Conservation (phyloP, 30 jellyfish, hydroid and myxozoan genomes). For the Pseudorhiza aurosa region DNA sequence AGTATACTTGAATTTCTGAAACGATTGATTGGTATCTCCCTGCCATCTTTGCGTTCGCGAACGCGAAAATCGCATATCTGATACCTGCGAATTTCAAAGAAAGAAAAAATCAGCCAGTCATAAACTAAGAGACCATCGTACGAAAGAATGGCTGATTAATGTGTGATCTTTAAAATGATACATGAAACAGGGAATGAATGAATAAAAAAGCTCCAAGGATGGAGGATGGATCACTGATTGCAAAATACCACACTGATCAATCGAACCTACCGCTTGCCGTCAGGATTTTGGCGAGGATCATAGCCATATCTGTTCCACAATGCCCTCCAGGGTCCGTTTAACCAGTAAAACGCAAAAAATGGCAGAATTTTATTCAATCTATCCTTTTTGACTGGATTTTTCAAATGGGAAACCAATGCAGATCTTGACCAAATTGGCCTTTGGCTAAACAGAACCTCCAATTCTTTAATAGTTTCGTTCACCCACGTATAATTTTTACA, state of each 20-base stretch:
- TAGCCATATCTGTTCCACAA: conserved; percentile 93
- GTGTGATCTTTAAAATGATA: no score
- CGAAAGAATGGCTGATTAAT: no score
- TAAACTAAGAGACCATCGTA: no score
- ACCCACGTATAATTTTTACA: conserved; percentile 39
- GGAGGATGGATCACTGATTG: no score
- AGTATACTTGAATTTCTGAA: conserved; percentile 9
- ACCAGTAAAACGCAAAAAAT: conserved; percentile 83
- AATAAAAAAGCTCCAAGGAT: no score
- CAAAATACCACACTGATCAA: no score
- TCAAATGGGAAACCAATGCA: conserved; percentile 62
- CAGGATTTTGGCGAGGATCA: conserved; percentile 91
- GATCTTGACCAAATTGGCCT: conserved; percentile 87
- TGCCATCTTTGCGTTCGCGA: conserved; percentile 53
- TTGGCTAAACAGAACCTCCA: conserved; percentile 55
- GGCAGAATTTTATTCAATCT: conserved; percentile 66
- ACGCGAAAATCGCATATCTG: conserved; percentile 83
- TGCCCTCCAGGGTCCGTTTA: conserved; percentile 96
- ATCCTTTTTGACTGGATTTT: conserved; percentile 23
- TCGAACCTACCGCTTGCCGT: conserved; percentile 63
- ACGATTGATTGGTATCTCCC: conserved; percentile 28
- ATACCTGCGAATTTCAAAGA: no score
- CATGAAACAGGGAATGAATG: no score
- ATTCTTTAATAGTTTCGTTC: conserved; percentile 21
- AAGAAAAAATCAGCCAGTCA: no score